A percentile compares a stretch with the other conserved stretches of the same genome.
These are phyloP conservation scores for Equus quagga DNA, from an alignment of 2,113 vertebrate species.

Conservation along the genomic window DNA sequence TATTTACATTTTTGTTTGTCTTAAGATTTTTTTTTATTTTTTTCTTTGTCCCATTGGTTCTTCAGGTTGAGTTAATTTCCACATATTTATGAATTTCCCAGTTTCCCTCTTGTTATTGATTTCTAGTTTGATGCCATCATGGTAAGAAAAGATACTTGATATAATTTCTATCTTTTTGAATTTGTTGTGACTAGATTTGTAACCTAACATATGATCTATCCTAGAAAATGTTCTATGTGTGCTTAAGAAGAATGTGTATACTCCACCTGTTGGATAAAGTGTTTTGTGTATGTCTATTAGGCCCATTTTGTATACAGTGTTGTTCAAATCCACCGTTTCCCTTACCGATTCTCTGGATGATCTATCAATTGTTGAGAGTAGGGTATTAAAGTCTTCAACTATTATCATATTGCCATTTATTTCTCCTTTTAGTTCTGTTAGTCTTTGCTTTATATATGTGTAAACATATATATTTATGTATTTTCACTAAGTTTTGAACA, in stretches of 20 bases:
- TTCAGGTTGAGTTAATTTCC: not conserved
- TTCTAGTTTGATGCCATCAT: not conserved
- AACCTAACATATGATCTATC: not conserved
- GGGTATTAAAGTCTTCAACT: not conserved
- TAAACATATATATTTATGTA: not conserved
- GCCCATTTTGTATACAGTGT: not conserved
- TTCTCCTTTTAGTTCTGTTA: conserved; percentile 39
- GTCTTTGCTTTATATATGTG: not conserved
- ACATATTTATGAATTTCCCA: not conserved
- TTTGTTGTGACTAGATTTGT: not conserved
- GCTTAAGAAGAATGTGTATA: not conserved
- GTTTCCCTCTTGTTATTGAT: not conserved
- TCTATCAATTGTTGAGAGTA: not conserved
- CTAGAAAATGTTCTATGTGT: not conserved
- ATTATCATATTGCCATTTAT: conserved; percentile 11
- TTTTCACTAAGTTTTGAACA: not conserved
- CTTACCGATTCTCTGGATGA: not conserved
- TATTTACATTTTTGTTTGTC: not conserved
- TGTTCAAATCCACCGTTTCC: not conserved
- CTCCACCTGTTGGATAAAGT: not conserved
- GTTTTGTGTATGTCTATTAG: not conserved
- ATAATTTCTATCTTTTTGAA: not conserved
- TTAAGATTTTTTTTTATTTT: not conserved
- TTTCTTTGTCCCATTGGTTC: not conserved
- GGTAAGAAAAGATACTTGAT: not conserved